A percentile compares a stretch with the other conserved stretches of the same genome.
Evolutionary conservation across 2,888 invertebrate genomes (phyloP).

Genomic region (Nasonia oneida): DNA sequence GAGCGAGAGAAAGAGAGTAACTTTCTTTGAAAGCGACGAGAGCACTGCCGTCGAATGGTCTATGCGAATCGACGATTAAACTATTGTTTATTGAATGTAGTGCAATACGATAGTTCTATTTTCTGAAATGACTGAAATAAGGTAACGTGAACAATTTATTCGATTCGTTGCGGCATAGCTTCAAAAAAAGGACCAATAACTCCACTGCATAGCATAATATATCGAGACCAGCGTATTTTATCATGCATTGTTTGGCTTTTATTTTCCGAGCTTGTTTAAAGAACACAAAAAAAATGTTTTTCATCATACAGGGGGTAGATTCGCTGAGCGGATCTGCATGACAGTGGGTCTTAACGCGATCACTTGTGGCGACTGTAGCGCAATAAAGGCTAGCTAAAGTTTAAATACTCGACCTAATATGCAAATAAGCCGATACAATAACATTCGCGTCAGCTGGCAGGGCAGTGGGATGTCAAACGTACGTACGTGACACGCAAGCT

Average conservation of each 20-base stretch:
- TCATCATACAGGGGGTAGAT: background rate
- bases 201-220: background rate
- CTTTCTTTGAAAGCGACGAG: background rate
- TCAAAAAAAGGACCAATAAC: too few relatives aligned
- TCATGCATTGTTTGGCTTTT: slow-evolving; percentile 13
- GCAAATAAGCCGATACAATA: slow-evolving; percentile 56
- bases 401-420: slow-evolving; percentile 54
- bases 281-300: background rate
- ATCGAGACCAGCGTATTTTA: background rate
- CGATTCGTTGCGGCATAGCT: too few relatives aligned
- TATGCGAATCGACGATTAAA: too few relatives aligned
- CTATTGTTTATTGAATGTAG: too few relatives aligned
- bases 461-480: slow-evolving; percentile 11
- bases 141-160: too few relatives aligned
- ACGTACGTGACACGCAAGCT: slow-evolving; percentile 18
- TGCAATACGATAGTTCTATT: too few relatives aligned
- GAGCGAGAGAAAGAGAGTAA: background rate
- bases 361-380: background rate
- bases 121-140: too few relatives aligned
- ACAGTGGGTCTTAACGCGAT: slow-evolving; percentile 31
- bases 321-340: slow-evolving; percentile 3
- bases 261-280: background rate
- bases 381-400: slow-evolving; percentile 42
- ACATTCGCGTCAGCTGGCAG: slow-evolving; percentile 44
- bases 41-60: background rate